Evolutionary conservation across 2,113 vertebrate genomes (phyloP).

Genomic region (Cyanistes caeruleus): DNA sequence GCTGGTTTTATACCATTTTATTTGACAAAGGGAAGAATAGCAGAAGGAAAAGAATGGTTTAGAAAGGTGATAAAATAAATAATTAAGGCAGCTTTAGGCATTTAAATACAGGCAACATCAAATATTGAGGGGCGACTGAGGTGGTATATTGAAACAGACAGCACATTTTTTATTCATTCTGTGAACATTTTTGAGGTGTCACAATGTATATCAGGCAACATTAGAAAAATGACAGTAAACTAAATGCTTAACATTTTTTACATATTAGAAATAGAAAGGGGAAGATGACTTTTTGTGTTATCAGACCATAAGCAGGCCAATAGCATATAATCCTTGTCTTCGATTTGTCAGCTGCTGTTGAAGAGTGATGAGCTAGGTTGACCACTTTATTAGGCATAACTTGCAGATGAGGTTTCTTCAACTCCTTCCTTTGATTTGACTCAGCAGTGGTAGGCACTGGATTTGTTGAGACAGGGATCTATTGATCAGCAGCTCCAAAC

Average conservation of each 20-base stretch:
- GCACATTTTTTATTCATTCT: constrained; percentile 52
- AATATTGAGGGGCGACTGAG: not conserved
- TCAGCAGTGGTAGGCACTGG: not conserved
- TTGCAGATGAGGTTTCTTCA: not conserved
- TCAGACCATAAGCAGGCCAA: not conserved
- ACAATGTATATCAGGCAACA: constrained; percentile 31
- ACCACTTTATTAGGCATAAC: not conserved
- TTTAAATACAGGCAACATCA: not conserved
- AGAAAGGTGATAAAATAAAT: not conserved
- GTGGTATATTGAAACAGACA: constrained; percentile 51
- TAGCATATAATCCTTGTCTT: not conserved
- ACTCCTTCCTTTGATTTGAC: not conserved
- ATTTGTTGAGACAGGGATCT: not conserved
- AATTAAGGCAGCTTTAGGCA: not conserved
- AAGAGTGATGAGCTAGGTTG: not conserved
- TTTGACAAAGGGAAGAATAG: not conserved
- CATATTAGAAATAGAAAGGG: not conserved
- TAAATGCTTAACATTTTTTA: constrained; percentile 39
- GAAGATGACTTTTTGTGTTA: not conserved
- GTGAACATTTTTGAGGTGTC: constrained; percentile 49
- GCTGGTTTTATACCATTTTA: not conserved
- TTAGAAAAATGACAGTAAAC: constrained; percentile 33
- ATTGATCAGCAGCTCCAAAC: not conserved
- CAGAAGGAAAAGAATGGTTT: not conserved
- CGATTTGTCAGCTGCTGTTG: not conserved